phyloP scores from a whole-genome alignment of 2,888 invertebrate genomes.

The Pseudoips prasinana region DNA sequence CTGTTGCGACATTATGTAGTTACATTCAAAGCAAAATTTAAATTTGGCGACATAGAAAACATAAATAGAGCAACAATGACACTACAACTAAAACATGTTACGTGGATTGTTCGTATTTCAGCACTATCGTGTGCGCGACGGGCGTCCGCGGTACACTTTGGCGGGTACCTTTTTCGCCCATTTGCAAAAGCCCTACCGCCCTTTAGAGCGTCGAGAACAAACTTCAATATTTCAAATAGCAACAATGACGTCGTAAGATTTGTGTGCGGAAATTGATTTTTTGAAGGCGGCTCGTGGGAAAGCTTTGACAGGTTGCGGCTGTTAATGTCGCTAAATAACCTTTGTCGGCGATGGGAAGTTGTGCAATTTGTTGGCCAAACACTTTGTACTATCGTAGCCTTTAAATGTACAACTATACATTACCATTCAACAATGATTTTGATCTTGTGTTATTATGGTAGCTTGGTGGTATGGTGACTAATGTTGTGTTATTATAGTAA shows the following conservation, averaged over 20 bases:
- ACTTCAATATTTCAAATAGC: constrained; percentile 70
- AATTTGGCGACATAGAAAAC: constrained; percentile 42
- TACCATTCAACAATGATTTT: too few relatives aligned
- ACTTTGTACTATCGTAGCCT: constrained; percentile 24
- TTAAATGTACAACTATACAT: too few relatives aligned
- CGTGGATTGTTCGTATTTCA: constrained; percentile 71
- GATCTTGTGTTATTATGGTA: too few relatives aligned
- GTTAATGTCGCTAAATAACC: constrained; percentile 49
- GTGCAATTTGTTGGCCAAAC: constrained; percentile 42
- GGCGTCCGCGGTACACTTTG: constrained; percentile 61
- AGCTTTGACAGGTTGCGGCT: constrained; percentile 71
- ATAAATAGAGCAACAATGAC: constrained; percentile 58
- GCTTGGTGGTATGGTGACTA: too few relatives aligned
- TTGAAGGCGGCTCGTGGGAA: constrained; percentile 68
- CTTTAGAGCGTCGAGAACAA: constrained; percentile 52
- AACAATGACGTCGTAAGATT: constrained; percentile 77
- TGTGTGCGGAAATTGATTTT: constrained; percentile 82
- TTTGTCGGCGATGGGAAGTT: constrained; percentile 48
- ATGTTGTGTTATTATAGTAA: too few relatives aligned
- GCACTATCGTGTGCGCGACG: constrained; percentile 66
- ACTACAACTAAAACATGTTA: constrained; percentile 69
- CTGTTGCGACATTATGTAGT: constrained; percentile 19
- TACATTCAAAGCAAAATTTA: constrained; percentile 54
- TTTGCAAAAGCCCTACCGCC: constrained; percentile 49
- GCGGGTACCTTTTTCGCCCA: constrained; percentile 45